Percentiles rank a stretch among this genome's conserved stretches.
These are phyloP conservation scores for Zaprionus vittiger DNA, from an alignment of 1,140 invertebrate genomes.

Conservation along the genomic window DNA sequence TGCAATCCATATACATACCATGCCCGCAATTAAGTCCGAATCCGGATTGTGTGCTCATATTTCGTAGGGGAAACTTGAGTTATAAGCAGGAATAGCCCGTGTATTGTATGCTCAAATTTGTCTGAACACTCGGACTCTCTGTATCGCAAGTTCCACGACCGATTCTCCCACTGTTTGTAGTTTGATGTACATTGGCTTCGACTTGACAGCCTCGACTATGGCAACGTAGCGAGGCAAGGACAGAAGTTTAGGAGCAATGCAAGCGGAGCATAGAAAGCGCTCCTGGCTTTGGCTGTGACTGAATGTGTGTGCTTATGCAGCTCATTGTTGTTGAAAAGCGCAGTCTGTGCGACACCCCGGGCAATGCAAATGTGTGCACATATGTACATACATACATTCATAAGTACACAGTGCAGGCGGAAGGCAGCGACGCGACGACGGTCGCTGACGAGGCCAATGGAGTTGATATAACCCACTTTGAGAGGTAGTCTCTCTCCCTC, in stretches of 20 bases:
- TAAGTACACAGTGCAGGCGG: background rate
- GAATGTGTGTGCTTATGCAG: slow-evolving; percentile 8
- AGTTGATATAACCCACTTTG: slow-evolving; percentile 57
- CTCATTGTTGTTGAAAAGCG: slow-evolving; percentile 61
- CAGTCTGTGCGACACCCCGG: slow-evolving; percentile 59
- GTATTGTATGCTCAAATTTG: background rate
- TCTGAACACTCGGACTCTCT: background rate
- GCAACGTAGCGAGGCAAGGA: slow-evolving; percentile 6
- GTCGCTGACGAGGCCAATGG: slow-evolving; percentile 60
- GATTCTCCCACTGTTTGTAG: slow-evolving; percentile 38
- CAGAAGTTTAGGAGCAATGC: slow-evolving; percentile 55
- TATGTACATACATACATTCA: slow-evolving; percentile 61
- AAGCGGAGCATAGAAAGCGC: slow-evolving; percentile 52
- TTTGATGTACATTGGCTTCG: slow-evolving; percentile 61
- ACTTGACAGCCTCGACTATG: slow-evolving; percentile 31
- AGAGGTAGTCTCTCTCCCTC: background rate
- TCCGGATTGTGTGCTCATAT: background rate
- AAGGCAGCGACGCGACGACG: slow-evolving; percentile 24
- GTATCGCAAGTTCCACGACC: background rate
- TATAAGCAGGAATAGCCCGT: background rate
- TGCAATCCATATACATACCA: background rate
- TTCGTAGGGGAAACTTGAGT: background rate
- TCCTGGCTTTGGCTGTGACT: slow-evolving; percentile 1
- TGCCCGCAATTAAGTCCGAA: background rate
- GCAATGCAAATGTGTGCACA: slow-evolving; percentile 72